phyloP scores from a whole-genome alignment of 2,888 invertebrate genomes.

The Leptura quadrifasciata region DNA sequence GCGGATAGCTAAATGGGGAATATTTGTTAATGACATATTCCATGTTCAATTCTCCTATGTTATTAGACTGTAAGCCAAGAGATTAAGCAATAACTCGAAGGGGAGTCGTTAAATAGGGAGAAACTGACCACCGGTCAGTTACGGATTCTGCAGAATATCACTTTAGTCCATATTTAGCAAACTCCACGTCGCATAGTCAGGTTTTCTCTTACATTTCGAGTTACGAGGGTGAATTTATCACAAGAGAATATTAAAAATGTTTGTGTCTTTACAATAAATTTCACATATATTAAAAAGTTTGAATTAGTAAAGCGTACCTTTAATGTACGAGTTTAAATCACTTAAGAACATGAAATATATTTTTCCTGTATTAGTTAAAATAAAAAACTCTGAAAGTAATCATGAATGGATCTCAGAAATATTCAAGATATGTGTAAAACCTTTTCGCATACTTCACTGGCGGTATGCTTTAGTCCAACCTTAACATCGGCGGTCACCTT shows the following conservation, averaged over 20 bases:
- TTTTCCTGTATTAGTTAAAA: no score
- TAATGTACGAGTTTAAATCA: no score
- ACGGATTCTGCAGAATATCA: conserved; percentile 61
- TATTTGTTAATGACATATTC: conserved; percentile 69
- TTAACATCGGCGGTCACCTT: no score
- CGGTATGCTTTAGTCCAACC: no score
- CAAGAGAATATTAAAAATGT: not conserved
- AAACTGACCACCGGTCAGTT: conserved; percentile 71
- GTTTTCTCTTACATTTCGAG: not conserved
- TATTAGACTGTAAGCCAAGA: conserved; percentile 71
- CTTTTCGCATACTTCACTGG: no score
- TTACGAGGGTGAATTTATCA: conserved; percentile 9
- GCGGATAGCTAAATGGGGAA: conserved; percentile 58
- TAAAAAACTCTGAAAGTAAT: no score
- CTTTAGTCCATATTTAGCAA: conserved; percentile 1
- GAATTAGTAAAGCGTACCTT: no score
- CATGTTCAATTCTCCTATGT: conserved; percentile 64
- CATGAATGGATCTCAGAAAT: no score
- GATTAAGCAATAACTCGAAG: conserved; percentile 72
- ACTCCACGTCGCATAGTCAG: conserved; percentile 17
- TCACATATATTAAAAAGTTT: no score
- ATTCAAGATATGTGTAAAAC: no score
- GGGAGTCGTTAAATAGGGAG: conserved; percentile 69
- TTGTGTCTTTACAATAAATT: no score
- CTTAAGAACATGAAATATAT: no score